phyloP scores from a whole-genome alignment of 2,797 vertebrate species.

The Rhynchonycteris naso region DNA sequence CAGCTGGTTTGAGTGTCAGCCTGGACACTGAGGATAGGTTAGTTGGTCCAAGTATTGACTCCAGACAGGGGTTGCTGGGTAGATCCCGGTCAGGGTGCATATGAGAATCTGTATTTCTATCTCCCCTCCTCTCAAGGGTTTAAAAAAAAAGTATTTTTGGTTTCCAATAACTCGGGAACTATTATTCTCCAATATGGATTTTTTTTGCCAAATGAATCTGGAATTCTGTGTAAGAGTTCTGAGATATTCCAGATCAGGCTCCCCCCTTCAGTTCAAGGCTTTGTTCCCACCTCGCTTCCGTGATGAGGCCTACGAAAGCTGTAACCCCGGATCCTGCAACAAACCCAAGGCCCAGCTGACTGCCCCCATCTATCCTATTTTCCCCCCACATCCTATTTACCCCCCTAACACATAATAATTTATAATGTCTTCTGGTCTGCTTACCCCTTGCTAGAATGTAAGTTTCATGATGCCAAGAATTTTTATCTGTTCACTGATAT shows the following conservation, averaged over 20 bases:
- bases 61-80: too few relatives aligned
- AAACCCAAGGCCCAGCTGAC: neutral
- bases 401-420: neutral
- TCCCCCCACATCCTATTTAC: neutral
- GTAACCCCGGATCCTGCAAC: neutral
- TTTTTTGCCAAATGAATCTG: neutral
- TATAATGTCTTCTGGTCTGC: neutral
- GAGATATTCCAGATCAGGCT: neutral
- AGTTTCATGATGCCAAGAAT: neutral
- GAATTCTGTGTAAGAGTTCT: neutral
- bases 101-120: too few relatives aligned
- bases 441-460: neutral
- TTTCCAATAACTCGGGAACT: neutral
- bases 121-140: too few relatives aligned
- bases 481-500: neutral
- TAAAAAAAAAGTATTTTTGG: neutral
- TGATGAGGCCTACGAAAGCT: neutral
- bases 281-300: neutral
- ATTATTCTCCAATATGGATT: neutral
- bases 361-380: neutral
- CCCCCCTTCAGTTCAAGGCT: neutral
- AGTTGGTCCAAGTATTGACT: too few relatives aligned
- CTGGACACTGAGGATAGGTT: too few relatives aligned
- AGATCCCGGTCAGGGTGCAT: too few relatives aligned
- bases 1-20: too few relatives aligned